Base-by-base conservation (phyloP, 2,113 vertebrate species). In the Proteles cristata region DNA sequence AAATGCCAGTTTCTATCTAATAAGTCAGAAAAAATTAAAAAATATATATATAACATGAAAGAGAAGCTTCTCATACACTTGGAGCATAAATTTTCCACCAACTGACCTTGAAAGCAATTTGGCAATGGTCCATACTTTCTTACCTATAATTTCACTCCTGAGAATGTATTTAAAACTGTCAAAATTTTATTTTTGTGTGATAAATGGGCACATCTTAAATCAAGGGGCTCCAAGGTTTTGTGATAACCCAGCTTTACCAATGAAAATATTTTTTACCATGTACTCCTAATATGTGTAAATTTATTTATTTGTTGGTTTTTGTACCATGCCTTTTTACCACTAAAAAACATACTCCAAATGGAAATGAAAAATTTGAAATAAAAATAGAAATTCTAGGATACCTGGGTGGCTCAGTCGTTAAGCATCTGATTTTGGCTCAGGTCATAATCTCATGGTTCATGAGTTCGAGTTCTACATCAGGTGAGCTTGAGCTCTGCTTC, bases 121-220 rank as follows among this genome's bases (percentile, higher is more conserved):
- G 96, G 95, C 91, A 96, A 28, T 74, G 21, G 71, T 93, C 90
- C 94, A 96, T 74, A 58, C 26, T 92, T 81, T 95, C 93, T 97
- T 76, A 91, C 53, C 53, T 65, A 2, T 88, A 91, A 90, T 95
- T 94, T 97, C 33, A 93, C 66, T 95, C 81, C 35, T 73, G 61
- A 81, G 85, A 81, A 86, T 97, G 66, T 91, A 96, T 89, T 97
- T 97, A 91, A 96, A 96, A 90, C 81, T 94, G 88, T 93, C 98
- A 97, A 85, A 95, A 95, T 97, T 96, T 97, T 96, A 97, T 93
- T 93, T 97, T 97, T 90, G 50, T 88, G 48, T 96, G 91, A 66
- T 97, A 93, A 95, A 88, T 96, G 61, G 35, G 65, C 48, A 84
- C 55, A 96, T 97, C 33, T 93, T 97, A 96, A 97, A 95, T 93